phyloP scores from a whole-genome alignment of 2,797 vertebrate species.

The Thamnophis elegans region DNA sequence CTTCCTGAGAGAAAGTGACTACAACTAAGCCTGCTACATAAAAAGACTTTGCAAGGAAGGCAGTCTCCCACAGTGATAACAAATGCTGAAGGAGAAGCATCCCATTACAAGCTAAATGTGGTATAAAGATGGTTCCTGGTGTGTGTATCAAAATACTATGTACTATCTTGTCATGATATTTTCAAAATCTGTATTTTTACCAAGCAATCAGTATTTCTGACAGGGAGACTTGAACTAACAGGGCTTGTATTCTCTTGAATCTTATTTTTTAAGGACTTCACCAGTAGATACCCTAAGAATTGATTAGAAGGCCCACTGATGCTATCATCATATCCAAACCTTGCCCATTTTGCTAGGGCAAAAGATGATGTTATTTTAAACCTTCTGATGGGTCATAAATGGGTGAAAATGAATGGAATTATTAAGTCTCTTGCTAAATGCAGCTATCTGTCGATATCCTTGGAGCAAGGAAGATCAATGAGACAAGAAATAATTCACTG shows the following conservation, averaged over 20 bases:
- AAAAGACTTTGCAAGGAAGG: not conserved
- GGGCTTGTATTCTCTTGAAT: not conserved
- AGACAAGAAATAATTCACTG: not conserved
- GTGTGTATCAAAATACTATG: not conserved
- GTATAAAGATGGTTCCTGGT: not conserved
- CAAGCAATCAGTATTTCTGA: not conserved
- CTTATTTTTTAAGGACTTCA: not conserved
- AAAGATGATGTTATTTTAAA: not conserved
- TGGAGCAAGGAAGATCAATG: not conserved
- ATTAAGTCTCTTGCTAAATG: not conserved
- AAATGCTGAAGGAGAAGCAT: not conserved
- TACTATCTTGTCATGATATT: not conserved
- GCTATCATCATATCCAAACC: not conserved
- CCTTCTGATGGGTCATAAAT: not conserved
- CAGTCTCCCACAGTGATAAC: conserved; percentile 10
- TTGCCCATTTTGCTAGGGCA: not conserved
- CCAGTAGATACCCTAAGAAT: not conserved
- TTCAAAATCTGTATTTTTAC: not conserved
- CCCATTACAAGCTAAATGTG: not conserved
- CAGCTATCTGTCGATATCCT: not conserved
- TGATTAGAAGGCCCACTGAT: not conserved
- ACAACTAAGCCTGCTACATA: not conserved
- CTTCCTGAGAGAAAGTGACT: not conserved
- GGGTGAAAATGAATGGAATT: not conserved
- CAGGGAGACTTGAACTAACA: not conserved